Percentiles rank a stretch among this genome's conserved stretches.
These are phyloP conservation scores for Callospermophilus lateralis DNA, from an alignment of 2,113 vertebrate species.

Conservation along the genomic window DNA sequence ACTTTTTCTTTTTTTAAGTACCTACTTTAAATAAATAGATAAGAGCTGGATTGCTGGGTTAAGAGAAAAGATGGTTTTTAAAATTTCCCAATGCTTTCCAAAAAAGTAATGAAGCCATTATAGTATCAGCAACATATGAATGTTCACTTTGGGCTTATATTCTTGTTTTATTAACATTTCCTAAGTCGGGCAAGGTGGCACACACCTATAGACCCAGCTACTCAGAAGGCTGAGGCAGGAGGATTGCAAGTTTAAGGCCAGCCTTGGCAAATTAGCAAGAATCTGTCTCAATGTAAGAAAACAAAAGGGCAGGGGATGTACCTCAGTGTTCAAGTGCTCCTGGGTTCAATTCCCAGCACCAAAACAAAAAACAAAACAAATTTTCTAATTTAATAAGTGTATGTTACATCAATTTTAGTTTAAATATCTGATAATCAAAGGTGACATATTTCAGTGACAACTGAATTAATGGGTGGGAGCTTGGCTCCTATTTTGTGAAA, in stretches of 20 bases:
- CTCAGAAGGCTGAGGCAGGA: no score
- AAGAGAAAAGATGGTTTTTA: background rate
- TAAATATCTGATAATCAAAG: background rate
- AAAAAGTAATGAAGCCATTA: constrained; percentile 19
- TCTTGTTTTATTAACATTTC: background rate
- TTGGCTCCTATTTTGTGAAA: background rate
- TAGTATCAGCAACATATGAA: background rate
- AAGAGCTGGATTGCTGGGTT: background rate
- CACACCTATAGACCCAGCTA: no score
- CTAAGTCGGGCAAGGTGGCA: no score
- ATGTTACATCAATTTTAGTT: background rate
- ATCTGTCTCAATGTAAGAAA: no score
- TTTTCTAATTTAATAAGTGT: constrained; percentile 23
- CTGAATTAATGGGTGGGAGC: no score
- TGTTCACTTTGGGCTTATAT: background rate
- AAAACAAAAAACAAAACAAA: background rate
- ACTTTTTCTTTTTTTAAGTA: constrained; percentile 13
- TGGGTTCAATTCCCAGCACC: no score
- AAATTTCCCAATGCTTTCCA: constrained; percentile 51
- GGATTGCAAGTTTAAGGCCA: no score
- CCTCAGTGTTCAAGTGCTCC: no score
- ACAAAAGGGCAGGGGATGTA: no score
- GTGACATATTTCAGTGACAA: background rate
- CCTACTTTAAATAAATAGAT: constrained; percentile 44
- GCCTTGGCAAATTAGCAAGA: no score